Evolutionary conservation across 1,140 invertebrate genomes (phyloP), one percentile per base, ranked within the genome.

Genomic region (Megalonaias nervosa): DNA sequence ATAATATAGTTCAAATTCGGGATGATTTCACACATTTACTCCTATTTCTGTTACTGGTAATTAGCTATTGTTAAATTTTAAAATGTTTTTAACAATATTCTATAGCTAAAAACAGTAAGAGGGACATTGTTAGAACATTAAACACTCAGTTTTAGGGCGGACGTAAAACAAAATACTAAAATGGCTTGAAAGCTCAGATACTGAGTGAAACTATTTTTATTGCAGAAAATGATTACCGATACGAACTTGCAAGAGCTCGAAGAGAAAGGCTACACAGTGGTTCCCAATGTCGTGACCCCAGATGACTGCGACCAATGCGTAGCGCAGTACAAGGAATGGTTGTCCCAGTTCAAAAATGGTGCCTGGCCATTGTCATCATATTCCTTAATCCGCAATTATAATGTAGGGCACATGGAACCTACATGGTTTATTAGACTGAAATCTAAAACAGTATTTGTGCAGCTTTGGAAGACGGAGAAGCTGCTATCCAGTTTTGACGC

Each of bases 391-490:
- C 75, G 81, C 16, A 70, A 77, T 16, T 83, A 81, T 64, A 79
- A 77, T 21, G 26, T 76, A 9, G 77, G 76, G 2, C 77, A 84
- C 56, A 80, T 77, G 73, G 75, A 78, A 13, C 72, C 83, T 2
- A 71, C 72, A 17, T 83, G 79, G 81, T 68, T 66, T 26, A 65
- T 77, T 4, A 66, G 83, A 56, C 67, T 84, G 19, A 75, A 78
- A n/a, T 65, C 79, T 9, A 84, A 81, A 58, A 75, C 73, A 2
- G 81, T 84, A 0, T 84, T 81, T 76, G 79, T 75, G 2, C 67
- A 76, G 56, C 56, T 84, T 6, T 84, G 79, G 83, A 74, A 77
- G 16, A 84, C 83, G 56, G 81, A 81, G 11, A 84, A 82, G 61
- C 60, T 84, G 11, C 68, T 82, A 13, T 67, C 79, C 15, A 84